These are phyloP conservation scores for Notiomystis cincta DNA, from an alignment of 2,113 vertebrate genomes.

Conservation along the genomic window DNA sequence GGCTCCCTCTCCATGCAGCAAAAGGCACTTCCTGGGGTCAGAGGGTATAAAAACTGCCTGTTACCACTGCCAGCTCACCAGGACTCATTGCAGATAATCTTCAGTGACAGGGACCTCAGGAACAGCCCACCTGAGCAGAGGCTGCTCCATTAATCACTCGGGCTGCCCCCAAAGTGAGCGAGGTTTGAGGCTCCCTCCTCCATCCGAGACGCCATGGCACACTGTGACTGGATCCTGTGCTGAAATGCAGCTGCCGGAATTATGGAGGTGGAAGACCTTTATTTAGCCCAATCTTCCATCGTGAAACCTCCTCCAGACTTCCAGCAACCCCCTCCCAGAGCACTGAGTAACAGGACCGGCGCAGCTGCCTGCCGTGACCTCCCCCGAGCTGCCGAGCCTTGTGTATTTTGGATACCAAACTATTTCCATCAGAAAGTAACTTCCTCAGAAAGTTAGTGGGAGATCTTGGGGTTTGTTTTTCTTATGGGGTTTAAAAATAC, in stretches of 20 bases:
- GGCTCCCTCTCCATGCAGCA: neutral
- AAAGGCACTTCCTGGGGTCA: neutral
- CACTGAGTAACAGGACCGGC: slow-evolving; percentile 41
- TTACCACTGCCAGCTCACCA: neutral
- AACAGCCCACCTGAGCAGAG: neutral
- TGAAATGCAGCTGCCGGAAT: slow-evolving; percentile 43
- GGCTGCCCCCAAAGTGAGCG: neutral
- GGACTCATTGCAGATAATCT: neutral
- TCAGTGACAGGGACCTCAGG: neutral
- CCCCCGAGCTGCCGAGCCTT: neutral
- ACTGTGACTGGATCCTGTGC: slow-evolving; percentile 40
- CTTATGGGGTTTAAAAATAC: neutral
- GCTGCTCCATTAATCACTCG: neutral
- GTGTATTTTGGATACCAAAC: neutral
- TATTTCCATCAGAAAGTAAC: neutral
- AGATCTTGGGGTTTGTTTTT: neutral
- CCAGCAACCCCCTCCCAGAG: neutral
- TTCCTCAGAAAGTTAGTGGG: neutral
- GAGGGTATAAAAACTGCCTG: neutral
- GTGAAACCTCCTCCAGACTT: slow-evolving; percentile 56
- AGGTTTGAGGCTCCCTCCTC: neutral
- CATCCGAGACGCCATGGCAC: slow-evolving; percentile 1
- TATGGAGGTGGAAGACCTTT: slow-evolving; percentile 55
- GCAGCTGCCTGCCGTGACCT: neutral
- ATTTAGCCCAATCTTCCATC: slow-evolving; percentile 54